phyloP scores from a whole-genome alignment of 2,797 vertebrate genomes.

The Acipenser transmontanus region DNA sequence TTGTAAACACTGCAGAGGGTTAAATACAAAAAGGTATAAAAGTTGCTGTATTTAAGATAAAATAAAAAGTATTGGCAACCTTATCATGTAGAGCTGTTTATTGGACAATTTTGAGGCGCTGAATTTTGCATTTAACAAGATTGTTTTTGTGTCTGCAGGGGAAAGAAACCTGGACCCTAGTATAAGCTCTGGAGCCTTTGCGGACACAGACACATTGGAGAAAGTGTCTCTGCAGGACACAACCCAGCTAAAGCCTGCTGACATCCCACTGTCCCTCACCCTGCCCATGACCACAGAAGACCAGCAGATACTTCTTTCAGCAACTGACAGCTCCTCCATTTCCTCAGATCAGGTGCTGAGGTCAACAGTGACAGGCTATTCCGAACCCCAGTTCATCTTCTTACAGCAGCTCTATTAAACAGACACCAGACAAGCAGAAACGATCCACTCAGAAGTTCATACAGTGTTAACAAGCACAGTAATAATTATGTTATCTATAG shows the following conservation, averaged over 20 bases:
- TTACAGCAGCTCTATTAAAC: constrained; percentile 67
- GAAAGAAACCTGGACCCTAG: constrained; percentile 47
- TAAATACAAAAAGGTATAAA: no score
- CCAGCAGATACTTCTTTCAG: constrained; percentile 55
- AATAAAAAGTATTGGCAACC: no score
- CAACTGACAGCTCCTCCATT: constrained; percentile 12
- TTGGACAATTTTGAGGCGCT: no score
- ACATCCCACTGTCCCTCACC: constrained; percentile 56
- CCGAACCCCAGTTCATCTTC: constrained; percentile 79
- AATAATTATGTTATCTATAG: no score
- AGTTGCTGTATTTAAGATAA: no score
- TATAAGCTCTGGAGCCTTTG: background rate
- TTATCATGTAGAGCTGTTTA: no score
- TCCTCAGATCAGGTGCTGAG: constrained; percentile 38
- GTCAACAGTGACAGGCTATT: constrained; percentile 59
- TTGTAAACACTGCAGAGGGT: no score
- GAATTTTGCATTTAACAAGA: no score
- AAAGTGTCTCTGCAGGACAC: constrained; percentile 57
- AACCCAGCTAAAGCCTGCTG: constrained; percentile 60
- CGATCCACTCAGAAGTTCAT: no score
- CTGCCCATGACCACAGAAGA: constrained; percentile 63
- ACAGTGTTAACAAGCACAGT: no score
- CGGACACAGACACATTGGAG: constrained; percentile 51
- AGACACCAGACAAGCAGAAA: background rate
- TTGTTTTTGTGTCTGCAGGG: constrained; percentile 1